Evolutionary conservation across 1,140 invertebrate species (phyloP).

Genomic region (Elymnias hypermnestra): DNA sequence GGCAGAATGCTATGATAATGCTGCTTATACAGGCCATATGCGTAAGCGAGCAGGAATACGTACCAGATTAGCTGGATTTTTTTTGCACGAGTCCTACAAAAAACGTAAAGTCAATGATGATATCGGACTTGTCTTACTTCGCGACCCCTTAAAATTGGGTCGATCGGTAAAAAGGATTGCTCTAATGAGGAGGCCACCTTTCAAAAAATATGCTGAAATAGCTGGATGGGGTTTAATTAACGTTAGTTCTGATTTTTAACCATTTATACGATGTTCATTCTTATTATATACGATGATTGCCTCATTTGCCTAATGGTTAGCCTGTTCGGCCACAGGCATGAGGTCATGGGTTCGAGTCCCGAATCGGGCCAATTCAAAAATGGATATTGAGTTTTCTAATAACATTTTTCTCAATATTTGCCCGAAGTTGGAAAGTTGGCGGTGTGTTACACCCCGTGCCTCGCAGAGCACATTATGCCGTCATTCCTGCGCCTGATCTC

Average conservation of each 20-base stretch:
- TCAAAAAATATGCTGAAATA: constrained; percentile 12
- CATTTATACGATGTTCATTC: too few relatives aligned
- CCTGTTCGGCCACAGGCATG: too few relatives aligned
- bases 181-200: constrained; percentile 17
- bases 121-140: constrained; percentile 26
- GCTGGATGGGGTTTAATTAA: constrained; percentile 39
- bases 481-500: too few relatives aligned
- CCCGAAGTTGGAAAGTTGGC: too few relatives aligned
- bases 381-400: too few relatives aligned
- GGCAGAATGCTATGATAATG: background rate
- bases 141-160: constrained; percentile 14
- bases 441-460: too few relatives aligned
- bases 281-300: too few relatives aligned
- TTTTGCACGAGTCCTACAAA: constrained; percentile 19
- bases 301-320: too few relatives aligned
- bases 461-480: too few relatives aligned
- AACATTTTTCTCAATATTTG: too few relatives aligned
- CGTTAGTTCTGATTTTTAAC: constrained; percentile 31
- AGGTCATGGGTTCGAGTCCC: too few relatives aligned
- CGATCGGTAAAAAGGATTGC: constrained; percentile 19
- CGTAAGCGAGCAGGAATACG: constrained; percentile 12
- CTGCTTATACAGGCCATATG: constrained; percentile 17
- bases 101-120: constrained; percentile 15
- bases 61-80: constrained; percentile 2
- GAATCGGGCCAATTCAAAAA: too few relatives aligned